Base-by-base conservation (phyloP, 1,140 invertebrate genomes). In the Bombus huntii region DNA sequence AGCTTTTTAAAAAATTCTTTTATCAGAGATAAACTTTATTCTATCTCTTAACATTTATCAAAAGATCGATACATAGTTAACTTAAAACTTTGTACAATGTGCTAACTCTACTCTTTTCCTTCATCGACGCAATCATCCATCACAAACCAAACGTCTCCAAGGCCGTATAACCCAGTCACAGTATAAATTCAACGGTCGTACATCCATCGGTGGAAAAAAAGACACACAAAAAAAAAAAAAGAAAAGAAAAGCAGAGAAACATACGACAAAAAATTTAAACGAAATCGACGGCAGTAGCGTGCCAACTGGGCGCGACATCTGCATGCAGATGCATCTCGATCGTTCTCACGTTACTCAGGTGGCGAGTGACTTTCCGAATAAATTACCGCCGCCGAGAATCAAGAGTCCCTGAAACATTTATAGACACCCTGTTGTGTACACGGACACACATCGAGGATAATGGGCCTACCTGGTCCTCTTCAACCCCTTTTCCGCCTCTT, bases 291-390 rank as follows among this genome's bases (percentile, higher is more conserved):
- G 57, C 42, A 66, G 42, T 83, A 77, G 85, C 80, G 75, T 86
- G 83, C 85, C 89, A 91, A 91, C 87, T 91, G 89, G 65, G 80
- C 83, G 80, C 83, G 86, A 91, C 91, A 92, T 91, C 87, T 92
- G 88, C 86, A 86, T 88, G 86, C 86, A 82, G 88, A 92, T 92
- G 92, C 92, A 89, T 86, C 87, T 59, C 81, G 78, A 8, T 70
- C 74, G 92, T 93, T 93, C 93, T 93, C 93, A 93, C 92, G 92
- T 93, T 93, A 92, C 92, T 93, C 87, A 89, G 87, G 90, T 92
- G 92, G 89, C 91, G 88, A 89, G 87, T 90, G 90, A 93, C 91
- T 93, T 92, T 89, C 84, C 82, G 93, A 93, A 93, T 93, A 93
- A 93, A 93, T 93, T 93, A 93, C 87, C 81, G 57, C 44, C 53